Percentiles rank a stretch among this genome's conserved stretches.
Conservation (phyloP, 2,797 vertebrate genomes). For the Phataginus tricuspis region DNA sequence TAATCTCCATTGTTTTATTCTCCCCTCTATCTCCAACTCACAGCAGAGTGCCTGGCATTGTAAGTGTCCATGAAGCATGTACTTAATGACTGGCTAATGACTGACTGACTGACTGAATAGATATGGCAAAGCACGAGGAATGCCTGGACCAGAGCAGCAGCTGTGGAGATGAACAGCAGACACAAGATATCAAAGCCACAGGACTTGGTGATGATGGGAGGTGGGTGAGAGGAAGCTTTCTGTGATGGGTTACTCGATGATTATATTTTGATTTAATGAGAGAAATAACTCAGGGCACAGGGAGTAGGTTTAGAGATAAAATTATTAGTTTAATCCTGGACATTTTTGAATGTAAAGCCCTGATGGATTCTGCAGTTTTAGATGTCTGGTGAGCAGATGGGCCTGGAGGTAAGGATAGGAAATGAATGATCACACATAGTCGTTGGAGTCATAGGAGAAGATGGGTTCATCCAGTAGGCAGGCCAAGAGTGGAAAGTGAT, state of each 20-base stretch:
- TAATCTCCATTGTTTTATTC: neutral
- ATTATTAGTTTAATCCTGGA: neutral
- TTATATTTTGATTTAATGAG: neutral
- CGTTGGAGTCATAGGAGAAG: neutral
- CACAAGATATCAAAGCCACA: neutral
- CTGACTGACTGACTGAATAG: neutral
- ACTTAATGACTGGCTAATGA: neutral
- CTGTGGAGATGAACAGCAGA: neutral
- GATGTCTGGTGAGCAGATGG: no score
- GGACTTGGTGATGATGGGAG: neutral
- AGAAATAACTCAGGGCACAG: neutral
- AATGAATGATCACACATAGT: neutral
- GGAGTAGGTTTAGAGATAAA: neutral
- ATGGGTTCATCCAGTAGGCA: neutral
- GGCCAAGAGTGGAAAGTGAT: neutral
- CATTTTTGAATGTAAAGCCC: neutral
- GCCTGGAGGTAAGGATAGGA: neutral
- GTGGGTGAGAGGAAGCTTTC: neutral
- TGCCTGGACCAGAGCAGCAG: neutral
- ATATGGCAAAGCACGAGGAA: neutral
- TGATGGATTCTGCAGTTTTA: neutral
- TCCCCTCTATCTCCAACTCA: neutral
- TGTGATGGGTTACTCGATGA: neutral
- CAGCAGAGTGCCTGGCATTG: neutral
- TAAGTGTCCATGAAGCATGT: neutral